These are phyloP conservation scores for Otis tarda DNA, from an alignment of 2,113 vertebrate genomes.

Conservation along the genomic window DNA sequence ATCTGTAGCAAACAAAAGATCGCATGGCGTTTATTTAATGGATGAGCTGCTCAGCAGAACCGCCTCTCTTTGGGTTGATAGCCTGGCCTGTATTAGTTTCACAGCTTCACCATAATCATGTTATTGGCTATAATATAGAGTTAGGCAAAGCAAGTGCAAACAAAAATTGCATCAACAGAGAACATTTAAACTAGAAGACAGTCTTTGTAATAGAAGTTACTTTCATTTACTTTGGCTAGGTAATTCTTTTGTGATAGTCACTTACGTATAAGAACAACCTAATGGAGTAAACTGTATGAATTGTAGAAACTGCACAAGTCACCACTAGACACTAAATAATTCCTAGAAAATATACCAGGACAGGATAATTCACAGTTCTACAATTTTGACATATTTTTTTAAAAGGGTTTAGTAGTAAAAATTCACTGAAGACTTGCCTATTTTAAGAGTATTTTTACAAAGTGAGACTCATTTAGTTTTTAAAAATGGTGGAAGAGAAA, in stretches of 20 bases:
- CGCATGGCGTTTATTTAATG: neutral
- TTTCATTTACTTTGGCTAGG: neutral
- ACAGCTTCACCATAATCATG: neutral
- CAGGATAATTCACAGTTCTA: neutral
- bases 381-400: neutral
- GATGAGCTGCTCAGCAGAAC: neutral
- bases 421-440: neutral
- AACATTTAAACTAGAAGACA: neutral
- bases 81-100: neutral
- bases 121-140: neutral
- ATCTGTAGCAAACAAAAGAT: neutral
- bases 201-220: neutral
- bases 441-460: neutral
- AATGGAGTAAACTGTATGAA: neutral
- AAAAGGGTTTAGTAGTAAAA: neutral
- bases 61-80: neutral
- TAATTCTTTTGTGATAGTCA: neutral
- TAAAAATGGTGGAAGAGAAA: neutral
- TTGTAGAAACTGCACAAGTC: neutral
- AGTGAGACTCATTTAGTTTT: neutral
- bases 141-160: neutral
- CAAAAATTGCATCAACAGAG: neutral
- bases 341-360: neutral
- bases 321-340: neutral
- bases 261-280: neutral